Percentiles rank a stretch among this genome's conserved stretches.
These are phyloP conservation scores for Mohoua ochrocephala DNA, from an alignment of 2,113 vertebrate species.

Conservation along the genomic window DNA sequence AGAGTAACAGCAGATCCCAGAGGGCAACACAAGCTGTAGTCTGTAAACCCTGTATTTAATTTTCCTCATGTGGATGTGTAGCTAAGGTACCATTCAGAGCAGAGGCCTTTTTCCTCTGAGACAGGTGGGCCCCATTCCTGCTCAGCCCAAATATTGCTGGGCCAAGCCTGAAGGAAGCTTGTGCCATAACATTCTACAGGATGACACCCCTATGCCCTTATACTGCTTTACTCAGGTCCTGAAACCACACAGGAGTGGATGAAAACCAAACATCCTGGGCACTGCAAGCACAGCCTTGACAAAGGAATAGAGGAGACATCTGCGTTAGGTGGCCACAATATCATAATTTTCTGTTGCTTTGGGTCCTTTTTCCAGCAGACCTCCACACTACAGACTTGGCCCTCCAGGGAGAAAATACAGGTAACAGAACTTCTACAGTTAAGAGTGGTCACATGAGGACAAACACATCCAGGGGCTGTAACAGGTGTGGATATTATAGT, in stretches of 20 bases:
- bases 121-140: neutral
- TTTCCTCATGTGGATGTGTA: neutral
- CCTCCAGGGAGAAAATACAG: neutral
- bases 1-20: neutral
- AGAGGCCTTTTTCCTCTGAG: neutral
- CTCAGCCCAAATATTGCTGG: neutral
- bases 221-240: neutral
- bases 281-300: neutral
- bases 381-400: neutral
- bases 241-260: neutral
- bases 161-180: neutral
- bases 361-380: neutral
- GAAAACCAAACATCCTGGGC: neutral
- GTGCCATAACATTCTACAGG: neutral
- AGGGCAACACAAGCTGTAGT: accelerated
- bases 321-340: neutral
- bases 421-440: neutral
- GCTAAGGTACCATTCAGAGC: neutral
- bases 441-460: neutral
- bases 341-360: neutral
- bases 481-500: neutral
- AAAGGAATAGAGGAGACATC: neutral
- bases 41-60: neutral
- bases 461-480: neutral
- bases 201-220: neutral